A percentile compares a stretch with the other conserved stretches of the same genome.
Conservation (phyloP, 2,888 invertebrate species). For the Meandrusa payeni region DNA sequence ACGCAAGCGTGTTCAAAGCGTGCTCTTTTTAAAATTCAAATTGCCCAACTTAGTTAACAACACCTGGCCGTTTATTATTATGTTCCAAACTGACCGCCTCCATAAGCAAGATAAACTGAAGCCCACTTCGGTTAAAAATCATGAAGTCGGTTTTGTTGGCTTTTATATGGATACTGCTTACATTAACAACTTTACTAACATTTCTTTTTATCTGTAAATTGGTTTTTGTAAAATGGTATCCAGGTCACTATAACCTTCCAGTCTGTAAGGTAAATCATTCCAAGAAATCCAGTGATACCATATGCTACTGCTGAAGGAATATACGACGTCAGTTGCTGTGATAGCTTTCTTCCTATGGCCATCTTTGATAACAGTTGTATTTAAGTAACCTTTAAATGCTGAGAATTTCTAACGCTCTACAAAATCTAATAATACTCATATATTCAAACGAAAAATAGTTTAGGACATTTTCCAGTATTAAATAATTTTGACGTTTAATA, state of each 20-base stretch:
- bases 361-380: slow-evolving; percentile 27
- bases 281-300: slow-evolving; percentile 78
- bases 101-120: slow-evolving; percentile 2
- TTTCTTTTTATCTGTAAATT: slow-evolving; percentile 60
- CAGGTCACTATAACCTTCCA: slow-evolving; percentile 86
- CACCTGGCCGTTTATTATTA: slow-evolving; percentile 25
- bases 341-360: slow-evolving; percentile 79
- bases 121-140: too few relatives aligned
- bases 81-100: slow-evolving; percentile 4
- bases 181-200: background rate
- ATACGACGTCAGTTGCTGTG: slow-evolving; percentile 70
- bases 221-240: slow-evolving; percentile 87
- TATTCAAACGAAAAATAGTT: too few relatives aligned
- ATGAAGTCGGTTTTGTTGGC: too few relatives aligned
- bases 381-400: background rate
- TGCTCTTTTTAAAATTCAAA: slow-evolving; percentile 36
- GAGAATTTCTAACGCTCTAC: too few relatives aligned
- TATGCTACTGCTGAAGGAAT: slow-evolving; percentile 78
- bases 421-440: too few relatives aligned
- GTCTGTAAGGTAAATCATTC: slow-evolving; percentile 85
- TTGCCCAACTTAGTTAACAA: slow-evolving; percentile 27
- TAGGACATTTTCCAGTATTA: too few relatives aligned
- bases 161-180: too few relatives aligned
- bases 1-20: slow-evolving; percentile 47
- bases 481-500: too few relatives aligned